Conservation (phyloP, 2,797 vertebrate genomes). For the Argya squamiceps region DNA sequence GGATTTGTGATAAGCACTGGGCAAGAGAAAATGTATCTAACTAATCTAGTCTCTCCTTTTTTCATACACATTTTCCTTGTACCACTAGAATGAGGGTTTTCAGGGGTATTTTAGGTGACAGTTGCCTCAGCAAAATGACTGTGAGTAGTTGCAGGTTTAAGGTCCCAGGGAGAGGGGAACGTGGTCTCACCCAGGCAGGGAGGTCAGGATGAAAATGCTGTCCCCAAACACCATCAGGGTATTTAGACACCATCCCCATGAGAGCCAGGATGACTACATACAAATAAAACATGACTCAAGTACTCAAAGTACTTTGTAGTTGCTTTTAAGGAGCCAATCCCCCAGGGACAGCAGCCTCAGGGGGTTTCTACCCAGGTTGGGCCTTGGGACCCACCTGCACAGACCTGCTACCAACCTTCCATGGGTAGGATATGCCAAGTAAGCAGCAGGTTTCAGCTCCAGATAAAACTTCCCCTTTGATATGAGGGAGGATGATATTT, state of each 20-base stretch:
- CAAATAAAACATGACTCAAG: not conserved
- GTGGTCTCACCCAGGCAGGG: not conserved
- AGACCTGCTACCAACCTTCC: not conserved
- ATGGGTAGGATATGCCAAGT: not conserved
- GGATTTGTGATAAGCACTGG: not conserved
- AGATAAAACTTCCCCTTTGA: not conserved
- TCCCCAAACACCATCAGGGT: not conserved
- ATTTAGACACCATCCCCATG: not conserved
- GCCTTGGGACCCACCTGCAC: fast-evolving
- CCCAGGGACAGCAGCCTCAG: not conserved
- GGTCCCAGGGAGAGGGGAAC: not conserved
- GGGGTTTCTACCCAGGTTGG: not conserved
- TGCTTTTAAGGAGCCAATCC: not conserved
- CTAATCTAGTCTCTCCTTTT: not conserved
- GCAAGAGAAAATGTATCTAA: not conserved
- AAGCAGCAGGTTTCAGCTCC: not conserved
- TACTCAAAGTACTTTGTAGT: not conserved
- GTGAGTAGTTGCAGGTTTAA: not conserved
- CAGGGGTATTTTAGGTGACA: not conserved
- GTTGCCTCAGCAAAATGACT: not conserved
- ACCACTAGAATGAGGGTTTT: not conserved
- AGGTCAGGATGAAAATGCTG: not conserved
- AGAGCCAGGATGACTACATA: not conserved
- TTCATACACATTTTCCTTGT: not conserved
- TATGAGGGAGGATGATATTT: not conserved